phyloP scores from a whole-genome alignment of 1,140 invertebrate species.

The Tribolium castaneum region DNA sequence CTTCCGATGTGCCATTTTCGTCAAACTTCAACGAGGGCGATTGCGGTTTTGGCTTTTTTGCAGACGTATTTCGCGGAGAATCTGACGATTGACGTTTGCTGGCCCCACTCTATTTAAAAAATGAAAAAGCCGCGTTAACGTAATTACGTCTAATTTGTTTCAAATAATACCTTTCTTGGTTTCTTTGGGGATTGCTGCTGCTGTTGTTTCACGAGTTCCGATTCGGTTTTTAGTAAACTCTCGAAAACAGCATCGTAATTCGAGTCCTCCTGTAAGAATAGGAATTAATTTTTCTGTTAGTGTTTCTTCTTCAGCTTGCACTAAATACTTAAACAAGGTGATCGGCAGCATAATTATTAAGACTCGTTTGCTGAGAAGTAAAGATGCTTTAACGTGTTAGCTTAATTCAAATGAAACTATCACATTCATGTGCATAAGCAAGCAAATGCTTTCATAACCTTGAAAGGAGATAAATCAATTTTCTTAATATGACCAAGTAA shows the following conservation, averaged over 20 bases:
- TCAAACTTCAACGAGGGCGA: constrained; percentile 27
- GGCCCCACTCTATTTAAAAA: background rate
- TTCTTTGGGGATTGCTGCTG: constrained; percentile 34
- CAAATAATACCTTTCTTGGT: constrained; percentile 42
- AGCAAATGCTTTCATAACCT: background rate
- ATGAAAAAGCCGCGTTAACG: background rate
- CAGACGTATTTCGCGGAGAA: constrained; percentile 5
- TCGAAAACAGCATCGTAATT: constrained; percentile 74
- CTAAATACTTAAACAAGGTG: background rate
- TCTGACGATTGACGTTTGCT: constrained; percentile 36
- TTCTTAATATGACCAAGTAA: background rate
- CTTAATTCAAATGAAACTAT: background rate
- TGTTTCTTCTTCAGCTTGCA: background rate
- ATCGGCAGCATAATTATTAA: background rate
- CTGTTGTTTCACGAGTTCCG: background rate
- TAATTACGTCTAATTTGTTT: background rate
- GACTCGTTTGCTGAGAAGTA: background rate
- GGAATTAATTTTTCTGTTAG: background rate
- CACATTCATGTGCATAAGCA: background rate
- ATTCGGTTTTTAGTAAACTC: constrained; percentile 52
- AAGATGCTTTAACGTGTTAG: background rate
- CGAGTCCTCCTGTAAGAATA: constrained; percentile 53
- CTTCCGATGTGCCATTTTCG: constrained; percentile 40
- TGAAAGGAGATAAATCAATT: background rate
- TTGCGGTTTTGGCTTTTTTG: constrained; percentile 36